Evolutionary conservation across 2,888 invertebrate genomes (phyloP), one percentile per base, ranked within the genome.

Genomic region (Nomada hirtipes): DNA sequence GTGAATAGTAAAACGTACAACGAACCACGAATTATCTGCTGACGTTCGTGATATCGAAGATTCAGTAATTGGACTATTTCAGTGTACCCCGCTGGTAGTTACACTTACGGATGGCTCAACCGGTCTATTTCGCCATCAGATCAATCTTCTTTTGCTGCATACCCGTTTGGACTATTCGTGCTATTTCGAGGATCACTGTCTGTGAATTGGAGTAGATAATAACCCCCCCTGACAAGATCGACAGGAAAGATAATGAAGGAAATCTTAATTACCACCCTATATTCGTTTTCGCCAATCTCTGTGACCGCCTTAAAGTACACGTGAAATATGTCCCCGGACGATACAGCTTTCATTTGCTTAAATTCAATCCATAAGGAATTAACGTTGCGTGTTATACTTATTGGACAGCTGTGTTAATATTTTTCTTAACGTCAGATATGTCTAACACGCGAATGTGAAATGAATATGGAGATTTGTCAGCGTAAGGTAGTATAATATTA

Each of bases 71-170:
- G 60, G 55, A 29, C 61, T 80, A 76, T 76, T 76, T 77, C 75
- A 23, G 47, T 20, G 20, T 26, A 61, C 9, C 26, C 79, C 50
- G 67, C 61, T 71, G 65, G 55, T 83, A 85, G 89, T 90, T 90
- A 90, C 86, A 90, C 86, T 90, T 89, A 89, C 86, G 87, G 86
- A 91, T 89, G 79, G 57, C 82, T 77, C 77, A 74, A 81, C 84
- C 86, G 83, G 85, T 79, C 81, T 82, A 89, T 89, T 87, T 86
- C 85, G 83, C 76, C 80, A 63, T 79, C 76, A 79, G 86, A 90
- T 91, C 88, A 90, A 90, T 91, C 90, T 89, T 79, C 70, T 67
- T 82, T 63, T 59, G 47, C 29, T 20, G 53, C n/a, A 20, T 50
- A 15, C 44, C 65, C 65, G 65, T 11, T 84, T 65, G 47, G 50